These are phyloP conservation scores for Chanos chanos DNA, from an alignment of 2,797 vertebrate genomes.

Conservation along the genomic window DNA sequence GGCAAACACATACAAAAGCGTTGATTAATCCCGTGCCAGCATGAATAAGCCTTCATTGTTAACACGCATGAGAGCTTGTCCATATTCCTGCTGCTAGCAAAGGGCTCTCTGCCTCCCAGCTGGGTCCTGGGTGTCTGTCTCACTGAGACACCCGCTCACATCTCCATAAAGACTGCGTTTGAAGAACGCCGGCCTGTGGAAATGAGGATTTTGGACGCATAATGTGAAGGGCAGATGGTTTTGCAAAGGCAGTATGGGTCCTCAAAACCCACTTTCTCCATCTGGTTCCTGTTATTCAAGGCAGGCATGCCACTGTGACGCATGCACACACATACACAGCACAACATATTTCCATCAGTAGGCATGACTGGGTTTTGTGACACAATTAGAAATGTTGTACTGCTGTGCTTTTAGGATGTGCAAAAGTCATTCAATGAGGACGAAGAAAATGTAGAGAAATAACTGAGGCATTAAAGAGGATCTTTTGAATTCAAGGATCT, in stretches of 20 bases:
- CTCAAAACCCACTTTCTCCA: constrained; percentile 46
- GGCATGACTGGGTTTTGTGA: too few species aligned
- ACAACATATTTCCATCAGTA: too few species aligned
- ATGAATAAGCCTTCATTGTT: constrained; percentile 52
- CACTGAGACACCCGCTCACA: constrained; percentile 1
- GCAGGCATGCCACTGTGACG: constrained; percentile 18
- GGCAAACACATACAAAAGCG: constrained; percentile 51
- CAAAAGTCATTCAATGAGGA: too few species aligned
- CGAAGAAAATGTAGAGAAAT: too few species aligned
- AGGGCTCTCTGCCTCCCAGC: constrained; percentile 30
- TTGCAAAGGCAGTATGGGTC: constrained; percentile 23
- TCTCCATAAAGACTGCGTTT: too few species aligned
- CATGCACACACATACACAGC: not conserved
- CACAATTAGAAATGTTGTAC: too few species aligned
- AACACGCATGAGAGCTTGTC: constrained; percentile 40
- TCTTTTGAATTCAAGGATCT: too few species aligned
- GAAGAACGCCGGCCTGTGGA: too few species aligned
- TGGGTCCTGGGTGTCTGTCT: constrained; percentile 29
- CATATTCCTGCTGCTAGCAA: constrained; percentile 18
- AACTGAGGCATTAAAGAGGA: too few species aligned
- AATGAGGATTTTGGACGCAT: constrained; percentile 28
- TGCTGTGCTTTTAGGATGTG: too few species aligned
- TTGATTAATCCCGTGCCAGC: constrained; percentile 60
- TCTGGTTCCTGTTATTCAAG: constrained; percentile 49
- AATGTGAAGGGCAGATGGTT: constrained; percentile 59